Percentiles rank a stretch among this genome's conserved stretches.
Evolutionary conservation across 2,888 invertebrate genomes (phyloP).

Genomic region (Andrena praecox): DNA sequence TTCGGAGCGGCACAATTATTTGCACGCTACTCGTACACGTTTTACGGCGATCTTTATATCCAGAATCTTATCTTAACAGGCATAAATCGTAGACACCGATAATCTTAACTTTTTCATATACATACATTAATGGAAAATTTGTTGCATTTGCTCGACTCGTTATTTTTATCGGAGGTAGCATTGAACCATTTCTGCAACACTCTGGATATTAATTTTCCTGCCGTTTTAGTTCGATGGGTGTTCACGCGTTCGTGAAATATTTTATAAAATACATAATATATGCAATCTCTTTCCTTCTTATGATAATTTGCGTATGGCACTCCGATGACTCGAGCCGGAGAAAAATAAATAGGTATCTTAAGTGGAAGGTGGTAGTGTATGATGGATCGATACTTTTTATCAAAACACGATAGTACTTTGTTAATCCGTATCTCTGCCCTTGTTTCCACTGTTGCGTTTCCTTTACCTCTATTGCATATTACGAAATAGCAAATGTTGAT

Average conservation of each 20-base stretch:
- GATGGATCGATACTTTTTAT: constrained; percentile 27
- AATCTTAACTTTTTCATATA: constrained; percentile 7
- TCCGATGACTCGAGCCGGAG: not conserved
- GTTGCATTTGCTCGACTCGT: not conserved
- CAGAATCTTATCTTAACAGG: constrained; percentile 27
- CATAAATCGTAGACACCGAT: not conserved
- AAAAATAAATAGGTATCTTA: not conserved
- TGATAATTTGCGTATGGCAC: no score
- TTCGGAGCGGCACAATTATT: not conserved
- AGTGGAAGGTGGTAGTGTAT: not conserved
- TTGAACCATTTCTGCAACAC: constrained; percentile 13
- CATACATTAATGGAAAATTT: constrained; percentile 2
- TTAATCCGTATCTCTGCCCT: not conserved
- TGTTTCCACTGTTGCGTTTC: not conserved
- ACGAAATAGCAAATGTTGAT: not conserved
- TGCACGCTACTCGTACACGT: not conserved
- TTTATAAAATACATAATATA: not conserved
- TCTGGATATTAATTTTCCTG: not conserved
- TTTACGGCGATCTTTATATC: not conserved
- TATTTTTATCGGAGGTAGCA: constrained; percentile 30
- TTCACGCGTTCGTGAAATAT: not conserved
- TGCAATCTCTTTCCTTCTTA: not conserved
- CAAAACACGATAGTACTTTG: constrained; percentile 6
- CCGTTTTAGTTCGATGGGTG: not conserved
- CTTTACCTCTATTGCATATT: not conserved